Conservation (phyloP, 2,113 vertebrate genomes). For the Embiotoca jacksoni region DNA sequence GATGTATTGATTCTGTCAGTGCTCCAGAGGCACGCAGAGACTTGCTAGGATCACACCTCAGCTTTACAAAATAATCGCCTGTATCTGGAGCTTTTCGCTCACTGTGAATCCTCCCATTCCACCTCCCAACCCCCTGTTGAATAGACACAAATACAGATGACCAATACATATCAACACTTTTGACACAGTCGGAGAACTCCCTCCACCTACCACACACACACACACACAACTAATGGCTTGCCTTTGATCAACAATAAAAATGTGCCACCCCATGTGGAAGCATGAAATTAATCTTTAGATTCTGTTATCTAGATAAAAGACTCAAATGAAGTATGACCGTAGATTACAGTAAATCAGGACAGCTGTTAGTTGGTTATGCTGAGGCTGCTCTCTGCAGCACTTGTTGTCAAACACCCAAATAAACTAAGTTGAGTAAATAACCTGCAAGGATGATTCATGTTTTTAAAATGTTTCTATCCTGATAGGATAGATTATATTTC, state of each 20-base stretch:
- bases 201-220: background rate
- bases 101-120: background rate
- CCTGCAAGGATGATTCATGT: too few relatives aligned
- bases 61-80: slow-evolving; percentile 64
- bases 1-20: slow-evolving; percentile 80
- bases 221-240: background rate
- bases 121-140: background rate
- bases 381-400: background rate
- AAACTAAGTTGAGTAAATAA: too few relatives aligned
- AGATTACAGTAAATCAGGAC: background rate
- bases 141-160: slow-evolving; percentile 13
- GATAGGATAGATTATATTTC: too few relatives aligned
- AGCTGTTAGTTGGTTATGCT: too few relatives aligned
- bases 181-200: background rate
- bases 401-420: background rate
- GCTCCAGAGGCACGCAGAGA: slow-evolving; percentile 59
- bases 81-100: slow-evolving; percentile 42
- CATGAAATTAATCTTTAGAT: slow-evolving; percentile 55
- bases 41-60: slow-evolving; percentile 63
- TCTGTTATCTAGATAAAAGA: slow-evolving; percentile 10
- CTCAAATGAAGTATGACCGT: background rate
- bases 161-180: background rate
- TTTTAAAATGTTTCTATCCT: background rate
- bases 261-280: slow-evolving; percentile 6
- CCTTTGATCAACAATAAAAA: slow-evolving; percentile 17